Conservation (phyloP, 2,888 invertebrate species). For the Mythimna lalbum region DNA sequence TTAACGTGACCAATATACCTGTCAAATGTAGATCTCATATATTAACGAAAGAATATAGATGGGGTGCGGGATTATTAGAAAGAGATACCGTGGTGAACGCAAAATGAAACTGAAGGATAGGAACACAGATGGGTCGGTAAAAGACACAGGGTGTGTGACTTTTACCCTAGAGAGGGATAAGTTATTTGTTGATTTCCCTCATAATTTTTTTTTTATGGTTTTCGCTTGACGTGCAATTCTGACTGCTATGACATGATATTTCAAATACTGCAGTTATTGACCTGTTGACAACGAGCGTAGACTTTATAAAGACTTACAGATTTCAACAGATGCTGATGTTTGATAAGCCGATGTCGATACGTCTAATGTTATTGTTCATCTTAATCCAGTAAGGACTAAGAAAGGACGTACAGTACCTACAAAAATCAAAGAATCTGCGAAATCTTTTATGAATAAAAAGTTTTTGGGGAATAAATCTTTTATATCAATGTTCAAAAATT, state of each 20-base stretch:
- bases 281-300: too few species aligned
- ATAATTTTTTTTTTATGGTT: too few species aligned
- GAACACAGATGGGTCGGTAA: too few species aligned
- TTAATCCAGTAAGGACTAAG: not conserved
- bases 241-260: conserved; percentile 8
- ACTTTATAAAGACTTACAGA: conserved; percentile 20
- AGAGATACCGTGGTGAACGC: too few species aligned
- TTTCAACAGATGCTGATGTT: conserved; percentile 17
- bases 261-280: conserved; percentile 1
- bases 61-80: too few species aligned
- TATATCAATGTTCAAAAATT: not conserved
- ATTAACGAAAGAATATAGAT: not conserved
- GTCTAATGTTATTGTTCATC: not conserved
- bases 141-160: too few species aligned
- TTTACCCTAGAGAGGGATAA: too few species aligned
- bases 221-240: not conserved
- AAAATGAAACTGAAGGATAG: too few species aligned
- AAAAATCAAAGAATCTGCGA: not conserved
- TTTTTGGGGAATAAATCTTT: not conserved
- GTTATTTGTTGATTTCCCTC: too few species aligned
- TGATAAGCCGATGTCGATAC: conserved; percentile 8
- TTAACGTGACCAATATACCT: not conserved
- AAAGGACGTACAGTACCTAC: not conserved
- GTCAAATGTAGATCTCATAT: not conserved
- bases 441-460: not conserved